Evolutionary conservation across 1,140 invertebrate genomes (phyloP).

Genomic region (Calephelis nemesis): DNA sequence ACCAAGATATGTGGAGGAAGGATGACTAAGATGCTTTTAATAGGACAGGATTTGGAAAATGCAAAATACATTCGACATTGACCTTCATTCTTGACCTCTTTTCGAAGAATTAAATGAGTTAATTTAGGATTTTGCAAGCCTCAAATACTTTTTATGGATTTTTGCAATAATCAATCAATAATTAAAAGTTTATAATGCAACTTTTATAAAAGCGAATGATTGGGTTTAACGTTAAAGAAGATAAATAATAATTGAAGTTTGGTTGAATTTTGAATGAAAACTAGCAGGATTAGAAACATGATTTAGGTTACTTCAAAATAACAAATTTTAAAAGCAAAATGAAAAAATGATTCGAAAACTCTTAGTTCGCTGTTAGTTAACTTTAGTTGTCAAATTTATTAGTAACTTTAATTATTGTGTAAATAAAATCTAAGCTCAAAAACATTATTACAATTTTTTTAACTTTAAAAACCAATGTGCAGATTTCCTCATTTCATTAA

Average conservation of each 20-base stretch:
- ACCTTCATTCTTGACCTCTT: constrained; percentile 58
- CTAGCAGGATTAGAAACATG: no score
- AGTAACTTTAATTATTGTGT: neutral
- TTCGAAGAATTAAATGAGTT: neutral
- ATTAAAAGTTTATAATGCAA: no score
- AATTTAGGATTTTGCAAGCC: neutral
- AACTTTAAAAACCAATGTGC: no score
- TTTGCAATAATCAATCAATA: neutral
- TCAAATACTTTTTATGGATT: neutral
- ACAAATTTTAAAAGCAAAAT: neutral
- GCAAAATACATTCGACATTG: constrained; percentile 65
- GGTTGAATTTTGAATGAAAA: no score
- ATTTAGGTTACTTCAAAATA: constrained; percentile 1
- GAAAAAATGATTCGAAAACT: no score
- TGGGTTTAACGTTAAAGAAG: no score
- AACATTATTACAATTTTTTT: no score
- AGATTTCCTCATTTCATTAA: no score
- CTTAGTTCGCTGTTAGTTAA: no score
- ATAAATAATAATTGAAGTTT: no score
- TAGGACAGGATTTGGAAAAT: constrained; percentile 36
- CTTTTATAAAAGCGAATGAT: no score
- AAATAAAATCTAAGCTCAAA: no score
- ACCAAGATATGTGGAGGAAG: constrained; percentile 22
- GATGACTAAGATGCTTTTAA: constrained; percentile 25
- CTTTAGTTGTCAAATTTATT: neutral